These are phyloP conservation scores for Helostoma temminkii DNA, from an alignment of 2,797 vertebrate genomes.

Conservation along the genomic window DNA sequence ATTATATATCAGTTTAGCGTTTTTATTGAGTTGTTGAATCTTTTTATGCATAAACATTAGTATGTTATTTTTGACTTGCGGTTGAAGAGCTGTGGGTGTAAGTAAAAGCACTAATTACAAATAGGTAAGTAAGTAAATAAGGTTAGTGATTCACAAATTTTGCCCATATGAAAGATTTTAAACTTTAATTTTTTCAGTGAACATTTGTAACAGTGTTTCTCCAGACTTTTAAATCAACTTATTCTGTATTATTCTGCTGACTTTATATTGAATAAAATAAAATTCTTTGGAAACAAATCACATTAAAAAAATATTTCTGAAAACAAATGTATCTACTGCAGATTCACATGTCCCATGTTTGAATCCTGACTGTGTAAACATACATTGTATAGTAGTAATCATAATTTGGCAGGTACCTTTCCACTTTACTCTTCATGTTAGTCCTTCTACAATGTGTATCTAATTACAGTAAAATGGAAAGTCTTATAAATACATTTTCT, in stretches of 20 bases:
- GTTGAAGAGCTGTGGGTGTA: not conserved
- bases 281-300: not conserved
- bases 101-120: constrained; percentile 11
- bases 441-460: too few relatives aligned
- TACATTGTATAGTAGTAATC: too few relatives aligned
- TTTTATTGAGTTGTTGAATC: not conserved
- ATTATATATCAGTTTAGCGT: not conserved
- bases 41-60: too few relatives aligned
- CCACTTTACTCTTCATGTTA: too few relatives aligned
- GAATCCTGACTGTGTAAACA: too few relatives aligned
- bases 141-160: not conserved
- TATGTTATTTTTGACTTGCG: too few relatives aligned
- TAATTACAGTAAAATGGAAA: too few relatives aligned
- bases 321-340: not conserved
- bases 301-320: too few relatives aligned
- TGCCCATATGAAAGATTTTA: not conserved
- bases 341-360: too few relatives aligned
- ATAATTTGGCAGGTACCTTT: too few relatives aligned
- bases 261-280: constrained; percentile 23
- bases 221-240: not conserved
- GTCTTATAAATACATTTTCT: too few relatives aligned
- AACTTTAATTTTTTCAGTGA: not conserved
- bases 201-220: not conserved
- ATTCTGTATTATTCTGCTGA: constrained; percentile 2
- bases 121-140: not conserved